Base-by-base conservation (phyloP, 2,888 invertebrate genomes). In the Drosophila koepferae region DNA sequence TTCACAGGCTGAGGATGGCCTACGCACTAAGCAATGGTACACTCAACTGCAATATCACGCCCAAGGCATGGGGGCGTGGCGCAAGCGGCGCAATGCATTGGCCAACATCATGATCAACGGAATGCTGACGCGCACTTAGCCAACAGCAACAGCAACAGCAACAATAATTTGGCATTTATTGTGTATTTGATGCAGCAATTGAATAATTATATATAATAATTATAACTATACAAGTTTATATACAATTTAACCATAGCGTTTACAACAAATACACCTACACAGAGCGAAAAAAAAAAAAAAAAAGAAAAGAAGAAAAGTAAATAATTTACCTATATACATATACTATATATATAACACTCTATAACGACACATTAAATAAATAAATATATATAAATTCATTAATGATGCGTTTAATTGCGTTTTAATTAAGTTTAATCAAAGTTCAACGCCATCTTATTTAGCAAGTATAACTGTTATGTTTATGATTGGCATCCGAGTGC, bases 31-130 rank as follows among this genome's bases (percentile, higher is more conserved):
- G 82, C 95, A 96, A 38, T 99, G 99, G 98, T 97, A 98, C 93
- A 95, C 96, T 23, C 97, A 97, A 89, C 94, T 99, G 62, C 98
- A 98, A 92, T 97, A 96, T 91, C 98, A 98, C 92, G 97, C 98
- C 31, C 97, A 97, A 92, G 97, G 98, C 68, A 96, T 98, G 82
- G 98, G 98, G 69, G 96, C 97, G 9, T 99, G 99, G 99, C 95
- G 98, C 61, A 96, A 97, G 92, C 94, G 98, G 76, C 95, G 99
- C 43, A 98, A 98, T 91, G 99, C 98, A 8, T 94, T 99, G 86
- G 98, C 98, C n/a, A 98, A 99, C 92, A 98, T 99, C 82, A 98
- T 99, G 98, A 98, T 98, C 91, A 98, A 97, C 92, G 97, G 97
- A 59, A 96, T 96, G 96, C 93, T 95, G 80, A 94, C 95, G 3